Conservation (phyloP, 2,888 invertebrate species). For the Athetis lepigone region DNA sequence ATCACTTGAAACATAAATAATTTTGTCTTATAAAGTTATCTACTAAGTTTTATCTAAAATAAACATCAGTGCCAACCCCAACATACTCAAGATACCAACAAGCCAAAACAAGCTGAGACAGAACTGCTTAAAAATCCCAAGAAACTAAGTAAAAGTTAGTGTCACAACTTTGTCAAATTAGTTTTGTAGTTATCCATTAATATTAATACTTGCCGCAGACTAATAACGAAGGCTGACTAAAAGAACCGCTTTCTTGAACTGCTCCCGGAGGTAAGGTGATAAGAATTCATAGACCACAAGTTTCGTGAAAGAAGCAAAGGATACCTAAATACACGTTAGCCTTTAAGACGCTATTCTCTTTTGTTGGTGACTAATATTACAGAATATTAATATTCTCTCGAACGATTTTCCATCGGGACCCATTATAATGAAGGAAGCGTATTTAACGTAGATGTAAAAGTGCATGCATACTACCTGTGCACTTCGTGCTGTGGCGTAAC, state of each 20-base stretch:
- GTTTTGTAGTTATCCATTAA: conserved; percentile 50
- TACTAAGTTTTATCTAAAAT: not conserved
- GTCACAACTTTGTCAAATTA: conserved; percentile 42
- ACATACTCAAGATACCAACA: conserved; percentile 8
- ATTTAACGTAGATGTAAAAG: no score
- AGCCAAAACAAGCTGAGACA: conserved; percentile 27
- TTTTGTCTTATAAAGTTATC: no score
- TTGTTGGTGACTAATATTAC: not conserved
- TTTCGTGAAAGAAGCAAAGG: conserved; percentile 16
- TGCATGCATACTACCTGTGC: no score
- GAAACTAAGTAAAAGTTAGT: conserved; percentile 22
- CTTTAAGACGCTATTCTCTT: conserved; percentile 41
- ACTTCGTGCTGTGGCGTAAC: no score
- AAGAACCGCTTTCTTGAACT: conserved; percentile 44
- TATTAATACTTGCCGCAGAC: conserved; percentile 54
- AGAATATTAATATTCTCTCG: no score
- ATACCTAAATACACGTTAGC: conserved; percentile 41
- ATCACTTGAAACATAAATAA: no score
- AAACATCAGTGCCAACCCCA: not conserved
- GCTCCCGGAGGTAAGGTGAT: conserved; percentile 54
- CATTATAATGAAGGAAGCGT: no score
- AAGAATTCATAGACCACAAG: conserved; percentile 57
- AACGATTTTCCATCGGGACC: no score
- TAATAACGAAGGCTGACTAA: conserved; percentile 38
- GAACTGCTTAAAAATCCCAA: conserved; percentile 39